Conservation (phyloP, 2,888 invertebrate species). For the Polyommatus iphigenia region DNA sequence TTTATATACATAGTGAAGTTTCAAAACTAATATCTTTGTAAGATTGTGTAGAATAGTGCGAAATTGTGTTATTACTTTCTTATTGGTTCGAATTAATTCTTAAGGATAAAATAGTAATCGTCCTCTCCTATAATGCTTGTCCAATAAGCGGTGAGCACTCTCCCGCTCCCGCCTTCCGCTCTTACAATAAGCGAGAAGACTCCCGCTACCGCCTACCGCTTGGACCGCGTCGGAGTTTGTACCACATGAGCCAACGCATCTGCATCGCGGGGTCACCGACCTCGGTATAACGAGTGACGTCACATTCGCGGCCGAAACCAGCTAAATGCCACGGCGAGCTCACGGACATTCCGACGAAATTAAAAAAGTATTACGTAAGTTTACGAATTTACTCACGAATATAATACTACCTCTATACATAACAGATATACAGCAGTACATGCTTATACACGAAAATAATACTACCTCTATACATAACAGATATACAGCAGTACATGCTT, state of each 20-base stretch:
- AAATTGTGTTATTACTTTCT: too few relatives aligned
- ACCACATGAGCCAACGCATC: slow-evolving; percentile 76
- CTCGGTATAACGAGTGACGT: slow-evolving; percentile 50
- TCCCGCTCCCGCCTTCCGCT: too few relatives aligned
- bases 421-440: too few relatives aligned
- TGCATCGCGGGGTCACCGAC: slow-evolving; percentile 67
- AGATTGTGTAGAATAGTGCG: too few relatives aligned
- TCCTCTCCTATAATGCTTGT: too few relatives aligned
- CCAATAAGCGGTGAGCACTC: too few relatives aligned
- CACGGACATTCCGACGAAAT: slow-evolving; percentile 31
- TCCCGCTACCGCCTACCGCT: slow-evolving; percentile 49
- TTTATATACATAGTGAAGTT: too few relatives aligned
- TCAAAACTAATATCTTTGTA: too few relatives aligned
- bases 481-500: too few relatives aligned
- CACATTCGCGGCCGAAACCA: slow-evolving; percentile 60
- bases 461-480: neutral
- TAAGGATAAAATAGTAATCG: too few relatives aligned
- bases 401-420: neutral
- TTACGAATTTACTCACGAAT: neutral
- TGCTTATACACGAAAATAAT: neutral
- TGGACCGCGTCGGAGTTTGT: slow-evolving; percentile 69
- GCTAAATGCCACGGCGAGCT: slow-evolving; percentile 35
- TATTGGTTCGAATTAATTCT: too few relatives aligned
- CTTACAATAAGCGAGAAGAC: too few relatives aligned
- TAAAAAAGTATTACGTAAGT: neutral